These are phyloP conservation scores for Thamnophis elegans DNA, from an alignment of 2,797 vertebrate genomes.

Conservation along the genomic window DNA sequence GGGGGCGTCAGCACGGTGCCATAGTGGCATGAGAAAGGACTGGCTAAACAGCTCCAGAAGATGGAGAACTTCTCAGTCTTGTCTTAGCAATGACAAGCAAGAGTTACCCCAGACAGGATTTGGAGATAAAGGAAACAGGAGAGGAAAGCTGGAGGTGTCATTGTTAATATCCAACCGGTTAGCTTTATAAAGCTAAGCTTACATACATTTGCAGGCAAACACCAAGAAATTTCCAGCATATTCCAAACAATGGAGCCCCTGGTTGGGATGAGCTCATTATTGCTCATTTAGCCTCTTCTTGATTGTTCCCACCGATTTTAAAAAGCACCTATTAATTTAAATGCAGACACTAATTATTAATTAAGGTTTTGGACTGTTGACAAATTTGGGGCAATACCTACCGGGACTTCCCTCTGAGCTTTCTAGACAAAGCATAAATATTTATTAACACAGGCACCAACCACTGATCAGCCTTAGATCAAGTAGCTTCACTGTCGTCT, in stretches of 20 bases:
- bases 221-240: neutral
- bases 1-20: neutral
- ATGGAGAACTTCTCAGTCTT: neutral
- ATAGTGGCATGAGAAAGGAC: slow-evolving; percentile 17
- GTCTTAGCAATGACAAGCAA: slow-evolving; percentile 14
- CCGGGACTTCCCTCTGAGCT: neutral
- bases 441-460: neutral
- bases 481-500: neutral
- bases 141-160: neutral
- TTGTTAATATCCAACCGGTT: neutral
- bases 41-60: neutral
- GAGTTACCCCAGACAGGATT: slow-evolving; percentile 7
- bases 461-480: neutral
- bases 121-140: slow-evolving; percentile 4
- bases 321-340: neutral
- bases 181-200: neutral
- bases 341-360: neutral
- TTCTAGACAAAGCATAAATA: neutral
- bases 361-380: neutral
- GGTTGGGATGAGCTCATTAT: neutral
- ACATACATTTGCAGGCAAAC: neutral
- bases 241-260: neutral
- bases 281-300: neutral
- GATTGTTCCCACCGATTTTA: neutral
- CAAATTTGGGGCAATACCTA: neutral